Evolutionary conservation across 2,113 vertebrate species (phyloP).

Genomic region (Diglossa brunneiventris): DNA sequence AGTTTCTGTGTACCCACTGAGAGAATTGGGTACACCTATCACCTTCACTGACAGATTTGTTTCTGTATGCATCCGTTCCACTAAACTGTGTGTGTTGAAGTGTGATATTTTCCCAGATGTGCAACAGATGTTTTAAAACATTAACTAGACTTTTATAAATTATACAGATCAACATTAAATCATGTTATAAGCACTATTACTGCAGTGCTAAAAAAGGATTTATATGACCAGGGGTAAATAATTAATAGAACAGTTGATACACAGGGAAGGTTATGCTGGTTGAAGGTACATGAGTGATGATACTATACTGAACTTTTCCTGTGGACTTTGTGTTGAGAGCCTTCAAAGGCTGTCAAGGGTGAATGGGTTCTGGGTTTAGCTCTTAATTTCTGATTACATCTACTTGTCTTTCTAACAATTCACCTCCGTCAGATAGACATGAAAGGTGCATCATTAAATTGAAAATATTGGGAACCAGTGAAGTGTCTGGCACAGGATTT

Average conservation of each 20-base stretch:
- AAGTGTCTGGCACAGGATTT: background rate
- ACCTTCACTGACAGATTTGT: background rate
- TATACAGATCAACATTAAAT: constrained; percentile 31
- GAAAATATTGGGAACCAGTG: background rate
- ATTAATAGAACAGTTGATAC: constrained; percentile 32
- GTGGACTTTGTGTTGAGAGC: background rate
- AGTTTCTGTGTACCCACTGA: background rate
- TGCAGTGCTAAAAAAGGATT: constrained; percentile 11
- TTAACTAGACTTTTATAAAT: constrained; percentile 13
- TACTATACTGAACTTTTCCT: background rate
- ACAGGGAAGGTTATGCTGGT: background rate
- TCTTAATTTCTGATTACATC: constrained; percentile 31
- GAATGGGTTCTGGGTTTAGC: background rate
- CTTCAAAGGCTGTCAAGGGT: background rate
- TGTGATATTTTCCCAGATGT: background rate
- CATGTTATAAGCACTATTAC: constrained; percentile 27
- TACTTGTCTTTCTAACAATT: constrained; percentile 49
- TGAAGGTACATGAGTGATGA: constrained; percentile 1
- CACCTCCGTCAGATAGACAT: background rate
- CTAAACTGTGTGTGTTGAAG: background rate
- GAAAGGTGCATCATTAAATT: background rate
- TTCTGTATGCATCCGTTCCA: background rate
- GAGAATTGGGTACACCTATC: background rate
- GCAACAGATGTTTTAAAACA: constrained; percentile 23
- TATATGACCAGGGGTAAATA: constrained; percentile 38